Percentiles rank a stretch among this genome's conserved stretches.
These are phyloP conservation scores for Pristionchus arcanus DNA, from an alignment of 2,888 invertebrate genomes.

Conservation along the genomic window DNA sequence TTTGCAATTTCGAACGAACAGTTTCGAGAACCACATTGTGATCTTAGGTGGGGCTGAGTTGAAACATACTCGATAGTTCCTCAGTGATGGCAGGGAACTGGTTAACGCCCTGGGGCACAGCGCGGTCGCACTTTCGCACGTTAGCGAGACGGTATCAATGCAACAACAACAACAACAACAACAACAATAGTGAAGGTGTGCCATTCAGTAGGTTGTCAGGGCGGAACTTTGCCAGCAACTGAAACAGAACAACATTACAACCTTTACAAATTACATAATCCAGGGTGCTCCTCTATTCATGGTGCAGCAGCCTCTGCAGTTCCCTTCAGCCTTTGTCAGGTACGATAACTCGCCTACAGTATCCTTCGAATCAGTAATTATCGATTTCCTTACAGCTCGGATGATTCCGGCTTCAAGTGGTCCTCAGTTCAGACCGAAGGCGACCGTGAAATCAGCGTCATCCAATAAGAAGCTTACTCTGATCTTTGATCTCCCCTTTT, in stretches of 20 bases:
- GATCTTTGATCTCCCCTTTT: slow-evolving; percentile 33
- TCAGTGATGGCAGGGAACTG: background rate
- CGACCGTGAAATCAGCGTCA: slow-evolving; percentile 16
- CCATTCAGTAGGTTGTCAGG: background rate
- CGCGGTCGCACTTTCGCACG: slow-evolving; percentile 16
- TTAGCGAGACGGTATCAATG: background rate
- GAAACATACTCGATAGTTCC: background rate
- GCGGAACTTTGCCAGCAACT: background rate
- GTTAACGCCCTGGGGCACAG: background rate
- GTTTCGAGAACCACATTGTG: background rate
- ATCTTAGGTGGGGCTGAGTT: background rate
- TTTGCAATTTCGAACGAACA: background rate
- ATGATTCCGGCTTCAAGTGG: background rate
- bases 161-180: background rate
- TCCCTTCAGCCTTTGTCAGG: background rate
- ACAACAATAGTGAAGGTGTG: background rate
- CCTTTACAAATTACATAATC: background rate
- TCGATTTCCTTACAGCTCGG: background rate
- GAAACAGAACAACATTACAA: background rate
- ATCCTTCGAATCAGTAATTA: background rate
- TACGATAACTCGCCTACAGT: background rate
- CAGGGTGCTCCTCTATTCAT: slow-evolving; percentile 16
- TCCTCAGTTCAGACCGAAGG: background rate
- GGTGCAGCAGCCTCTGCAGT: slow-evolving; percentile 12
- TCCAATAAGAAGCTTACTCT: slow-evolving; percentile 10